These are phyloP conservation scores for Chelidonichthys spinosus DNA, from an alignment of 2,797 vertebrate species.

Conservation along the genomic window DNA sequence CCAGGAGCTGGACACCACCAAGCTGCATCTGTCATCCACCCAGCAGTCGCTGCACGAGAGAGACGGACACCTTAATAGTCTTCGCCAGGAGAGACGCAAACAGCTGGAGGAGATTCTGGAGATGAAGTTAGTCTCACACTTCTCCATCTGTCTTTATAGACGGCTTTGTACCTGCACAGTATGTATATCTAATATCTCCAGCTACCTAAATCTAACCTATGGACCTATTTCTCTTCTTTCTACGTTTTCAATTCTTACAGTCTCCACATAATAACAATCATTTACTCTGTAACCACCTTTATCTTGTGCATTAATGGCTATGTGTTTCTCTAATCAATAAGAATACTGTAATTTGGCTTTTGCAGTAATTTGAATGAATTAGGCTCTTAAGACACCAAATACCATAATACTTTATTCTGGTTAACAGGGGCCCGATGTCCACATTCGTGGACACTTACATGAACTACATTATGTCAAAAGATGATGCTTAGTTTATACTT, in stretches of 20 bases:
- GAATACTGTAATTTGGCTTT: neutral
- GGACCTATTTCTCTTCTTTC: neutral
- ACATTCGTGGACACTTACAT: no score
- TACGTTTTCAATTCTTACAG: neutral
- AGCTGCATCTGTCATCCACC: conserved; percentile 91
- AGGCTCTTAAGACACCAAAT: no score
- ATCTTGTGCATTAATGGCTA: neutral
- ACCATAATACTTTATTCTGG: no score
- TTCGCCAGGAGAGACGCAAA: conserved; percentile 91
- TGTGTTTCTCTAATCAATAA: conserved; percentile 21
- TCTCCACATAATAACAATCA: conserved; percentile 6
- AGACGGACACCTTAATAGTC: conserved; percentile 90
- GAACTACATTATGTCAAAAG: no score
- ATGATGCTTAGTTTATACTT: no score
- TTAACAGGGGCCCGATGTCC: no score
- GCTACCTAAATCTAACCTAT: neutral
- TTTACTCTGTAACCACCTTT: neutral
- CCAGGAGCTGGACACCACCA: conserved; percentile 93
- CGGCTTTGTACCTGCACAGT: neutral
- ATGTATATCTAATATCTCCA: neutral
- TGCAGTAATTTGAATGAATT: neutral
- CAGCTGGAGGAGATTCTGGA: conserved; percentile 97
- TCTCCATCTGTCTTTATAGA: neutral
- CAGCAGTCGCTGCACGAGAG: conserved; percentile 94
- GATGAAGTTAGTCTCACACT: conserved; percentile 91